A percentile compares a stretch with the other conserved stretches of the same genome.
These are phyloP conservation scores for Galeruca laticollis DNA, from an alignment of 2,888 invertebrate species.

Conservation along the genomic window DNA sequence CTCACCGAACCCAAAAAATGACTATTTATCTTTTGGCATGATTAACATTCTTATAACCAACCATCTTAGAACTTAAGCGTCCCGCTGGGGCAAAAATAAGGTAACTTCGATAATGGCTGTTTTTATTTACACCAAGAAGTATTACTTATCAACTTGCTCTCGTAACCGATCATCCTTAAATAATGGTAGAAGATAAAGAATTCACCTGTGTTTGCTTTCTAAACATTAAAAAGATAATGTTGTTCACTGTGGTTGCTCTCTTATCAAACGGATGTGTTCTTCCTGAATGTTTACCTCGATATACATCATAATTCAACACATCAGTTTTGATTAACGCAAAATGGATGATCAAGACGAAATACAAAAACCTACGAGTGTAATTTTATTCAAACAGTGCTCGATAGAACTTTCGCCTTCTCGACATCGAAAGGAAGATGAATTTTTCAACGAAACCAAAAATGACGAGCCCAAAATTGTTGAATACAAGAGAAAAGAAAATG, in stretches of 20 bases:
- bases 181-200: not conserved
- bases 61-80: too few relatives aligned
- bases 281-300: constrained; percentile 2
- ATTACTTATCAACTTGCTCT: not conserved
- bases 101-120: too few relatives aligned
- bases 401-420: constrained; percentile 55
- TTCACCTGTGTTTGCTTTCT: constrained; percentile 13
- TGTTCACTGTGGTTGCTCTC: constrained; percentile 4
- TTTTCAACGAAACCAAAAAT: constrained; percentile 34
- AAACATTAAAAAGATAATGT: not conserved
- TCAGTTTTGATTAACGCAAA: not conserved
- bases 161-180: not conserved
- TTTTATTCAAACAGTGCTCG: constrained; percentile 59
- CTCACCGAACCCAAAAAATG: too few relatives aligned
- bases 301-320: constrained; percentile 1
- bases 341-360: constrained; percentile 50
- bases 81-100: too few relatives aligned
- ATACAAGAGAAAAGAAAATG: constrained; percentile 33
- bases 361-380: constrained; percentile 54
- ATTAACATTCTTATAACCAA: too few relatives aligned
- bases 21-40: too few relatives aligned
- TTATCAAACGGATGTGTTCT: constrained; percentile 4
- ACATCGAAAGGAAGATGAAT: constrained; percentile 41
- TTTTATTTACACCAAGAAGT: too few relatives aligned
- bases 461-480: constrained; percentile 37